Percentiles rank a stretch among this genome's conserved stretches.
Evolutionary conservation across 2,797 vertebrate genomes (phyloP).

Genomic region (Gambusia yucatana): DNA sequence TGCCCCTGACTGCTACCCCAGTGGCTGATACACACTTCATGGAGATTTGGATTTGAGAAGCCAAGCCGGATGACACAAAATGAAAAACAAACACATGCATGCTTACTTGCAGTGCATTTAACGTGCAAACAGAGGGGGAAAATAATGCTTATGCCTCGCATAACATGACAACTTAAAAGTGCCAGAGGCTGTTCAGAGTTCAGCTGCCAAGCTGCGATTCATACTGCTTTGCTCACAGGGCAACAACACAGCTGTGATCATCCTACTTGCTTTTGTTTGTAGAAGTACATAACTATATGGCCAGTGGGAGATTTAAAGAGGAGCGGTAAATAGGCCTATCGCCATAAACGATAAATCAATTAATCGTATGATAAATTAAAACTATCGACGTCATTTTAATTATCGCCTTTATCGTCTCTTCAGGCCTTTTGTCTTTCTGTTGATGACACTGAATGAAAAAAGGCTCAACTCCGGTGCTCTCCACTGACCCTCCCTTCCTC

Average conservation of each 20-base stretch:
- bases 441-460: no score
- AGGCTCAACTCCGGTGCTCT: no score
- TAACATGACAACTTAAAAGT: slow-evolving; percentile 10
- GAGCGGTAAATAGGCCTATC: not conserved
- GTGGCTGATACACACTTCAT: slow-evolving; percentile 42
- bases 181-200: slow-evolving; percentile 29
- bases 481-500: no score
- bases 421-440: no score
- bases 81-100: slow-evolving; percentile 6
- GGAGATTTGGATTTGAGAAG: slow-evolving; percentile 46
- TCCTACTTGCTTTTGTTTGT: slow-evolving; percentile 6
- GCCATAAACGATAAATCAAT: no score
- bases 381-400: no score
- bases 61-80: slow-evolving; percentile 17
- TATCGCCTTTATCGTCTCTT: no score
- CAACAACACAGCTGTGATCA: slow-evolving; percentile 43
- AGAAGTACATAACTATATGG: not conserved
- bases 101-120: slow-evolving; percentile 22
- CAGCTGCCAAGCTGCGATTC: slow-evolving; percentile 26
- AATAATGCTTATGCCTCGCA: slow-evolving; percentile 25
- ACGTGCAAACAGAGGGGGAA: slow-evolving; percentile 12
- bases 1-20: slow-evolving; percentile 32
- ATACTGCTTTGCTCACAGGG: slow-evolving; percentile 25
- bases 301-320: not conserved
- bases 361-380: no score